A percentile compares a stretch with the other conserved stretches of the same genome.
These are phyloP conservation scores for Stomatorhinus walkeri DNA, from an alignment of 2,797 vertebrate species.

Conservation along the genomic window DNA sequence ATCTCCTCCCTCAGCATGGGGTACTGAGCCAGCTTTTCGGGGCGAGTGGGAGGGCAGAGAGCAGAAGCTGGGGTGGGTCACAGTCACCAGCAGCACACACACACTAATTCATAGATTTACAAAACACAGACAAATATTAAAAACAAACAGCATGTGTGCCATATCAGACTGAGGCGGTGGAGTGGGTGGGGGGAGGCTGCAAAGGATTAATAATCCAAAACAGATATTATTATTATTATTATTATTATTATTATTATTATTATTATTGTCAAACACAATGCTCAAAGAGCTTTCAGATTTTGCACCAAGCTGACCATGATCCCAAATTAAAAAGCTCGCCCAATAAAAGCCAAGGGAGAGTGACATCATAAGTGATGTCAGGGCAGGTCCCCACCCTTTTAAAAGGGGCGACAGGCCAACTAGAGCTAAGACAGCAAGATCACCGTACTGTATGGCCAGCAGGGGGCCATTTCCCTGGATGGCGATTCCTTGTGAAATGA, in stretches of 20 bases:
- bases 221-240: neutral
- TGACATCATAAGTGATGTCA: constrained; percentile 1
- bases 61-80: constrained; percentile 33
- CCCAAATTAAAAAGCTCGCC: neutral
- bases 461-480: neutral
- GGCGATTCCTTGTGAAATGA: neutral
- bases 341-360: neutral
- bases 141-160: neutral
- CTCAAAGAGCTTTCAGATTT: neutral
- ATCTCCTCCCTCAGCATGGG: constrained; percentile 93
- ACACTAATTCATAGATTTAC: constrained; percentile 43
- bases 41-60: constrained; percentile 47
- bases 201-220: neutral
- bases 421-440: neutral
- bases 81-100: constrained; percentile 38
- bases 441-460: neutral
- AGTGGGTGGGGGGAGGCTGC: neutral
- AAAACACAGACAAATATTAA: constrained; percentile 29
- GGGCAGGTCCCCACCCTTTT: neutral
- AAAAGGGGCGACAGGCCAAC: neutral
- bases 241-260: neutral
- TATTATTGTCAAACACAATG: neutral
- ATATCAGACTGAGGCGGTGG: neutral
- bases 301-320: neutral
- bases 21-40: constrained; percentile 83